Conservation (phyloP, 2,113 vertebrate genomes). For the Pygoscelis antarcticus region DNA sequence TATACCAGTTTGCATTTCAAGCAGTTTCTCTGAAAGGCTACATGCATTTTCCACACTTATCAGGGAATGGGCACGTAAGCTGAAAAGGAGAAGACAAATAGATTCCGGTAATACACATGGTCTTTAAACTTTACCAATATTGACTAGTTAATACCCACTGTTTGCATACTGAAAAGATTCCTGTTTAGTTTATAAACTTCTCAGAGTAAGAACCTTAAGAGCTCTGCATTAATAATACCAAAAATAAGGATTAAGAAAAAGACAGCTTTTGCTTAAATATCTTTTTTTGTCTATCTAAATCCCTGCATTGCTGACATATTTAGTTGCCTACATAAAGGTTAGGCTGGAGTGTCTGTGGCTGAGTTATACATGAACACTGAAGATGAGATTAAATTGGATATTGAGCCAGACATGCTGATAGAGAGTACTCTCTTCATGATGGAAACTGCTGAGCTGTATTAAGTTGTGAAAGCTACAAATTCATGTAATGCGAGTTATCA, state of each 20-base stretch:
- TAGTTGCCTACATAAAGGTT: not conserved
- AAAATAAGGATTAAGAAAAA: slow-evolving; percentile 12
- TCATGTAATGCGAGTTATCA: not conserved
- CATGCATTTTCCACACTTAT: not conserved
- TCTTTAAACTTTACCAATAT: slow-evolving; percentile 45
- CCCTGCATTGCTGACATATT: not conserved
- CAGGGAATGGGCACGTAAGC: not conserved
- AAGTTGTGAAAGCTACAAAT: not conserved
- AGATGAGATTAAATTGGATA: not conserved
- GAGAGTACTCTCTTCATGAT: not conserved
- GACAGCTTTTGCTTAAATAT: not conserved
- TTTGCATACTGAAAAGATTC: slow-evolving; percentile 26
- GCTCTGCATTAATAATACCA: not conserved
- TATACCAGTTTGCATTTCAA: slow-evolving; percentile 59
- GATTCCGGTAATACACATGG: not conserved
- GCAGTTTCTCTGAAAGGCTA: slow-evolving; percentile 50
- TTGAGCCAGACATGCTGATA: not conserved
- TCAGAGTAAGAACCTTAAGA: not conserved
- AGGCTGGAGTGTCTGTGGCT: not conserved
- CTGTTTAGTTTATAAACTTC: not conserved
- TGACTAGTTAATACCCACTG: slow-evolving; percentile 36
- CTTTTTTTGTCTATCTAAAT: slow-evolving; percentile 19
- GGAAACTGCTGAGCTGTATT: not conserved
- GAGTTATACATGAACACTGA: not conserved
- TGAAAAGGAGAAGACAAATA: slow-evolving; percentile 26